Base-by-base conservation (phyloP, 2,113 vertebrate species). In the mouse (Mus musculus) region DNA sequence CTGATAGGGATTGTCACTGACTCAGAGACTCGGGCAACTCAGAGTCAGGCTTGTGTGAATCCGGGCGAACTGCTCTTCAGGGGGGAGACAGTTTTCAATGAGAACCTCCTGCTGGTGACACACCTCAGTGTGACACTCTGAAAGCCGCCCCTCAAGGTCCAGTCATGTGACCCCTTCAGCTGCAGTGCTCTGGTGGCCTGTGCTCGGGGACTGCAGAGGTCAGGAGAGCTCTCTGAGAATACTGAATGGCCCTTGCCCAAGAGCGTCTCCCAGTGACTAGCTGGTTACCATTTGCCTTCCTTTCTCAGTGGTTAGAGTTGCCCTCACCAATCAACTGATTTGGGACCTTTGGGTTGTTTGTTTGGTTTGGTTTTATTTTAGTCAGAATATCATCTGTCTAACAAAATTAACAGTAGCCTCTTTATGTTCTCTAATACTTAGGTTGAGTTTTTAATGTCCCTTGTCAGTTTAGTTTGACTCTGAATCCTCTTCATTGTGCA, bases 11-110 rank as follows among this genome's bases (percentile, higher is more conserved):
- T 26, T 88, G 5, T 75, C 33, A 65, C 30, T 65, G 67, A 72
- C 52, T 78, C 81, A 92, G n/a, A 87, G 52, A 82, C 87, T 42
- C 4, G 52, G 87, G 77, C 95, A 82, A 13, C 72, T 54, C 61
- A 91, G 26, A 80, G 12, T 7, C 54, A 73, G 36, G 42, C 46
- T 26, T 17, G 10, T 63, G 39, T 69, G 78, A 86, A 12, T 46
- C 20, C 52, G 11, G 19, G n/a, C 59, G 26, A n/a, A 36, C 20
- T 13, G 36, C 17, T n/a, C 61, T 81, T 87, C 46, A n/a, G 26
- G 20, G 52, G n/a, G n/a, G 72, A 69, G 17, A 0, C 4, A 5
- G 52, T n/a, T 88, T 56, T 42, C 52, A 52, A 81, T 46, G 73
- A 52, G 78, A 76, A 11, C 13, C 52, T 52, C 33, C 39, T 52